These are phyloP conservation scores for Drosophila ironensis DNA, from an alignment of 1,140 invertebrate species.

Conservation along the genomic window DNA sequence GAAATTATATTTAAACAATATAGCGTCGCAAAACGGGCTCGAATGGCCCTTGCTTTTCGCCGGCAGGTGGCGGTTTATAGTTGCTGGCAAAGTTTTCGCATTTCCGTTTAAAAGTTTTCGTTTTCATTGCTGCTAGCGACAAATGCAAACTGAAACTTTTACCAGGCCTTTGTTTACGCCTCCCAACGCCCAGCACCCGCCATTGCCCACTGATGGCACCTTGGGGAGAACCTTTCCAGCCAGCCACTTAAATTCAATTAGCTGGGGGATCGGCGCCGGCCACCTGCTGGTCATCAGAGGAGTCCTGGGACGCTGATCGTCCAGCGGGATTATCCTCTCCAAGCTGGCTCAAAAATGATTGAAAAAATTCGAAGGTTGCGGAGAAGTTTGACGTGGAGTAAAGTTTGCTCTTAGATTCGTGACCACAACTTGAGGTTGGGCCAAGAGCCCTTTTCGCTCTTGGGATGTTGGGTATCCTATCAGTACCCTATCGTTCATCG, in stretches of 20 bases:
- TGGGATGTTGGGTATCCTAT: too few relatives aligned
- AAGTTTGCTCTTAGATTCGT: too few relatives aligned
- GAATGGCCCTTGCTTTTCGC: not conserved
- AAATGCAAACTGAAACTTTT: constrained; percentile 42
- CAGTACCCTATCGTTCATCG: too few relatives aligned
- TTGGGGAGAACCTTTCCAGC: constrained; percentile 17
- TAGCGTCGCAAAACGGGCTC: not conserved
- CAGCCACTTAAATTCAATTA: constrained; percentile 44
- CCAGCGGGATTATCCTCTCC: not conserved
- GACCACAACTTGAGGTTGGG: too few relatives aligned
- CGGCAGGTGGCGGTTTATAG: constrained; percentile 20
- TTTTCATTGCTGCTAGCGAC: constrained; percentile 40
- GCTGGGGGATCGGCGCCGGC: constrained; percentile 18
- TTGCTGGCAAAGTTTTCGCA: constrained; percentile 35
- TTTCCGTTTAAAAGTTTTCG: constrained; percentile 47
- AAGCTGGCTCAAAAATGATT: not conserved
- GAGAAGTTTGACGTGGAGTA: too few relatives aligned
- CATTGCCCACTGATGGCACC: not conserved
- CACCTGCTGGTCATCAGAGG: constrained; percentile 19
- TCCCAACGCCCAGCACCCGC: not conserved
- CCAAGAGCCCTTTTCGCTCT: too few relatives aligned
- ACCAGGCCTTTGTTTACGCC: constrained; percentile 14
- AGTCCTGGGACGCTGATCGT: constrained; percentile 4
- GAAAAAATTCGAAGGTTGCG: not conserved
- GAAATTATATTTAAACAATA: not conserved